A percentile compares a stretch with the other conserved stretches of the same genome.
phyloP scores from a whole-genome alignment of 2,797 vertebrate genomes.

The Hapalemur alaotrensis region DNA sequence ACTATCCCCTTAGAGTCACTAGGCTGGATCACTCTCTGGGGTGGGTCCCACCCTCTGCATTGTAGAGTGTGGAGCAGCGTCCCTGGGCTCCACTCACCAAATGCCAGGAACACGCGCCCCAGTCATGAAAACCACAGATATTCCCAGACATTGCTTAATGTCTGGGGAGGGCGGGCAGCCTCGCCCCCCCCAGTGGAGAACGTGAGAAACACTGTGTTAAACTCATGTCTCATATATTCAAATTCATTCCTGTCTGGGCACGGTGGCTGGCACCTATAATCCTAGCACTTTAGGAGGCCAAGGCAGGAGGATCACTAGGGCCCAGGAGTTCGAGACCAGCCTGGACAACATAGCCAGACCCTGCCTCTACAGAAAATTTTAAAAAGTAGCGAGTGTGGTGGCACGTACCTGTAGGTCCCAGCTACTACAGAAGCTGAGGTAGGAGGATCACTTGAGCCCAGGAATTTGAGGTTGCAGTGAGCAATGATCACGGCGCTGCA shows the following conservation, averaged over 20 bases:
- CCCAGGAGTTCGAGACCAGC: not conserved
- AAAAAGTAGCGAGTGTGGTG: too few relatives aligned
- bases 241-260: not conserved
- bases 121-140: not conserved
- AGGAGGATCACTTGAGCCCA: too few relatives aligned
- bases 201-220: not conserved
- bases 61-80: not conserved
- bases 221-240: not conserved
- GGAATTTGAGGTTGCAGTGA: too few relatives aligned
- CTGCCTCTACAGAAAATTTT: too few relatives aligned
- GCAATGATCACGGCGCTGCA: too few relatives aligned
- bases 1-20: not conserved
- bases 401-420: too few relatives aligned
- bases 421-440: too few relatives aligned
- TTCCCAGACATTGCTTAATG: not conserved
- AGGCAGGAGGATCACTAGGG: not conserved
- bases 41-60: rapidly evolving
- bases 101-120: not conserved
- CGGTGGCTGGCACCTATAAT: not conserved
- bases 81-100: not conserved
- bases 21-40: too few relatives aligned
- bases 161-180: not conserved
- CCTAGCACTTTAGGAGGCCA: not conserved
- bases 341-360: not conserved
- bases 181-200: not conserved